Conservation (phyloP, 1,140 invertebrate genomes). For the Leguminivora glycinivorella region DNA sequence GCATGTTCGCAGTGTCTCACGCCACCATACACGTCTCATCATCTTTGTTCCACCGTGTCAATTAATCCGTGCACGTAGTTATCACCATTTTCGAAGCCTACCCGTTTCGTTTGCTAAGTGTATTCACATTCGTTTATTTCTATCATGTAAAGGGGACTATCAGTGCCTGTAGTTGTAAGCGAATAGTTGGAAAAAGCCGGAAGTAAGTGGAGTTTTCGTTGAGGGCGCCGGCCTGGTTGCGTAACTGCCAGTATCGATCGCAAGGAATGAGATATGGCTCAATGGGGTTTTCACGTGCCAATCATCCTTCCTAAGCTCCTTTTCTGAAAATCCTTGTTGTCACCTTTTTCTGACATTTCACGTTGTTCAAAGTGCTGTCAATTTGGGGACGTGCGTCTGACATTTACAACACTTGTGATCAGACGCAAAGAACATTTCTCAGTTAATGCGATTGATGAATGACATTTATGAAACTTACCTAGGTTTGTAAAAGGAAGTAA, state of each 20-base stretch:
- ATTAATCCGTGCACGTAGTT: constrained; percentile 20
- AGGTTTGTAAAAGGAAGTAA: too few species aligned
- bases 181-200: constrained; percentile 37
- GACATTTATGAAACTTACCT: too few species aligned
- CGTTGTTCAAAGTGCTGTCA: background rate
- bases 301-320: constrained; percentile 20
- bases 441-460: background rate
- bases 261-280: constrained; percentile 55
- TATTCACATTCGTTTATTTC: constrained; percentile 17
- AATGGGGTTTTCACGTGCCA: constrained; percentile 48
- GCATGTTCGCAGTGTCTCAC: constrained; percentile 38
- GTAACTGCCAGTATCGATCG: constrained; percentile 73
- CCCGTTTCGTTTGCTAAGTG: constrained; percentile 7
- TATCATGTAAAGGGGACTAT: constrained; percentile 26
- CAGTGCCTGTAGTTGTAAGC: background rate
- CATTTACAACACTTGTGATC: background rate
- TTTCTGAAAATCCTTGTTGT: background rate
- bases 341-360: background rate
- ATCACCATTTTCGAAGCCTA: background rate
- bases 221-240: constrained; percentile 67
- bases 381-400: background rate
- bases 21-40: constrained; percentile 46
- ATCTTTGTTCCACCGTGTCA: constrained; percentile 53
- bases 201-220: constrained; percentile 46
- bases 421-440: background rate